Evolutionary conservation across 2,797 vertebrate genomes (phyloP), one percentile per base, ranked within the genome.

Genomic region (Sebastes vulpes): DNA sequence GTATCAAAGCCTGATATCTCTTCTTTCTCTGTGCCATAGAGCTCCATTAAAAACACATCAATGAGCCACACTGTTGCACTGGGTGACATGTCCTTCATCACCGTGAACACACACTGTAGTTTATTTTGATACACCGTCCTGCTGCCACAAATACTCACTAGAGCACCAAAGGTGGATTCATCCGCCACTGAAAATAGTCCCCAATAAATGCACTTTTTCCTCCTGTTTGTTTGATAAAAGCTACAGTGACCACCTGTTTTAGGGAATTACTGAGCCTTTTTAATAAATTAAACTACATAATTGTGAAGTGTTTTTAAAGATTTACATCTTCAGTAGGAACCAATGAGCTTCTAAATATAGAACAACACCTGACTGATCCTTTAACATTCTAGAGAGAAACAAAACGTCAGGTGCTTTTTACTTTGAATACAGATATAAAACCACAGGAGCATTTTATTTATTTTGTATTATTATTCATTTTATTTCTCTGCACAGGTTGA

Each of bases 401-500:
- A n/a, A n/a, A 31, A 59, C 28, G 2, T 31, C 28, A 32, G 57
- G 6, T 14, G n/a, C 6, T 35, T 38, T 9, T 38, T 12, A n/a
- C 16, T 31, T 21, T 52, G n/a, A 21, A 29, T 16, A 9, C 14
- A 32, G 42, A 9, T n/a, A 57, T 28, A 18, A 28, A 16, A 28
- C 54, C 25, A 16, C 52, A 16, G 9, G 18, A 58, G 20, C 21
- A 12, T 46, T 38, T 32, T 18, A 8, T 28, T 12, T 6, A 0
- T n/a, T 10, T 0, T 60, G 0, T 7, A 23, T 29, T 10, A 10
- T 29, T 61, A 61, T 35, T 46, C 4, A 26, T 18, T 64, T 0
- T 28, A n/a, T 53, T 68, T 38, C 2, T 72, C 23, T 68, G 1
- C 50, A 2, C 93, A 99, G 98, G 95, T 88, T 99, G 88, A 99